Evolutionary conservation across 2,113 vertebrate genomes (phyloP), one percentile per base, ranked within the genome.

Genomic region (Ailurus styani): DNA sequence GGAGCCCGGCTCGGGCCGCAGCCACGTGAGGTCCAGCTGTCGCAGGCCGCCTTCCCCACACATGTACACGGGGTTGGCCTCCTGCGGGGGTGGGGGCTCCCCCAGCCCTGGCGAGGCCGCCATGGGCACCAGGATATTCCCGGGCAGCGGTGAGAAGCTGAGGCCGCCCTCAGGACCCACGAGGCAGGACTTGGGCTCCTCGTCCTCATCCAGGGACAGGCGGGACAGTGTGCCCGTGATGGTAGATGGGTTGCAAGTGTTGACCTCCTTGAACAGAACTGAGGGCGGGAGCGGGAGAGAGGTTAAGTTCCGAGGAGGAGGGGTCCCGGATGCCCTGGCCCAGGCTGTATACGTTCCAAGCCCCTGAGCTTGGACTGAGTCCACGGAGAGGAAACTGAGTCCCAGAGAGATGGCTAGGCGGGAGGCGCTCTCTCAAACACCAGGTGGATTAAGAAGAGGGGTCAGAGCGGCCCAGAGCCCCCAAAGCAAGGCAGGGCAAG

Each of bases 211-310:
- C 98, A 99, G 98, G 57, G 99, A 99, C 97, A 99, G 99, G 96
- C 99, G 99, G 60, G 99, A 99, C 81, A 99, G 98, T 3, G 99
- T 99, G 93, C 99, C 99, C 0, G 99, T 99, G 99, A 99, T 99
- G 99, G 99, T 99, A 92, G 99, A 99, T 0, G 99, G 99, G 98
- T 99, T 99, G 98, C 99, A 99, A 55, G 99, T 99, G 98, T 99
- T 99, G 97, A 99, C 99, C 98, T 99, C 99, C 98, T 99, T 99
- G 98, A 99, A 99, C 85, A 99, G 99, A 98, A 99, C 99, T 99
- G 97, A 83, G 45, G 85, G 62, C 37, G 57, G 91, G 92, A 89
- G 98, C 62, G 60, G 47, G 37, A 82, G 77, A 57, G 10, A 60
- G 42, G 70, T 95, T 95, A 45, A 96, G 92, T 84, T 64, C 8